Evolutionary conservation across 2,113 vertebrate genomes (phyloP), one percentile per base, ranked within the genome.

Genomic region (Serinus canaria): DNA sequence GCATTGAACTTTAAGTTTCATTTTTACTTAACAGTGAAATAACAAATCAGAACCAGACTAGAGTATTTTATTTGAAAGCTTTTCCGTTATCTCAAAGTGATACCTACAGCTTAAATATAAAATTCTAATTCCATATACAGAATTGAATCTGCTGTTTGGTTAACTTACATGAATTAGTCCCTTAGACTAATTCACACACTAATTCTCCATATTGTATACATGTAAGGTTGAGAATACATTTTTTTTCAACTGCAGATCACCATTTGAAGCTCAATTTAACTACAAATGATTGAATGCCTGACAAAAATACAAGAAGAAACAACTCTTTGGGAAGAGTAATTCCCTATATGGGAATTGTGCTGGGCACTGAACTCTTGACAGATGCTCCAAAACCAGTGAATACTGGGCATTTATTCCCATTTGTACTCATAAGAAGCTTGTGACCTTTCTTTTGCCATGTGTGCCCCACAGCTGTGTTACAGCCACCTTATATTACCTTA

Each of bases 11-110:
- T 90, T 77, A 67, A 21, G n/a, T 78, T 84, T 93, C 81, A 76
- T 96, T 95, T 89, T 94, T 95, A 64, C 53, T 95, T 86, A 62
- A 64, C 85, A 91, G 64, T 88, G 90, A 92, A 94, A 95, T 43
- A 92, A 87, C n/a, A 90, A 88, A 96, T 52, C 59, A 76, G 47
- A 94, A 89, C 11, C 10, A 79, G 28, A 74, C 17, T 23, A 24
- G 83, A 86, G n/a, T 80, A 87, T 66, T 31, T 58, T 6, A 31
- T 83, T 59, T 37, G 10, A 81, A 77, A 62, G 19, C 7, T 39
- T 90, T 94, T 47, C 47, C 44, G 20, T 85, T 88, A 70, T 60
- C 21, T 75, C 59, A 95, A 89, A 80, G 59, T 31, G 17, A 73
- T 44, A 35, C 17, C 16, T 47, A 41, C 24, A 76, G 23, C 21